Evolutionary conservation across 2,797 vertebrate species (phyloP), one percentile per base, ranked within the genome.

Genomic region (Molossus molossus): DNA sequence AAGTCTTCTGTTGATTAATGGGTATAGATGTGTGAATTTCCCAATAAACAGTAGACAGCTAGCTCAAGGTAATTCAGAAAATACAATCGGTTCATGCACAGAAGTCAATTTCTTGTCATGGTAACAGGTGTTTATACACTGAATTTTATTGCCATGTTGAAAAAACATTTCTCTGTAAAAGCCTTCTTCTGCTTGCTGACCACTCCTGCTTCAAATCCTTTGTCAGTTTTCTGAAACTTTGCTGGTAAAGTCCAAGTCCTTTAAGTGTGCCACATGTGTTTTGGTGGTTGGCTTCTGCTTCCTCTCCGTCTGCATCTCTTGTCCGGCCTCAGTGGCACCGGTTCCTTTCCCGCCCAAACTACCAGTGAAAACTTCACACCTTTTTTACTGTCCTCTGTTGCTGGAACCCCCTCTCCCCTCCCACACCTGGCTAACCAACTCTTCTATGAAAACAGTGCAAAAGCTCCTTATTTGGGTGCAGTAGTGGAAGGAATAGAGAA

Each of bases 61-160:
- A 12, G 17, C 64, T 65, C 5, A 76, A 45, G 50, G 89, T 65
- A 89, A 73, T 67, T 76, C 3, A 55, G 17, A 27, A 79, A 64
- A 45, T 90, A 64, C 1, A n/a, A 4, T 81, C n/a, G 45, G 48
- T 76, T 80, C 7, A 21, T 40, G 57, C 1, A 2, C 9, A 72
- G 76, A 91, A 29, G 37, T 50, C 62, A 11, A 0, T 80, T 87
- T 92, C 72, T 48, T 72, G 20, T 40, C 33, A 14, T 55, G 48
- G n/a, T 9, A 75, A 45, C 17, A 91, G 55, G 29, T 40, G 94
- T 97, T 80, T 50, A 53, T 58, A 11, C 73, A 37, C 64, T 69
- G 53, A 14, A 50, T 1, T 62, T 67, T 82, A 62, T 75, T 95
- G 76, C 75, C 11, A 0, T 79, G 87, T 87, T 48, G 37, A 67